Conservation (phyloP, 2,888 invertebrate species). For the Mayetiola destructor region DNA sequence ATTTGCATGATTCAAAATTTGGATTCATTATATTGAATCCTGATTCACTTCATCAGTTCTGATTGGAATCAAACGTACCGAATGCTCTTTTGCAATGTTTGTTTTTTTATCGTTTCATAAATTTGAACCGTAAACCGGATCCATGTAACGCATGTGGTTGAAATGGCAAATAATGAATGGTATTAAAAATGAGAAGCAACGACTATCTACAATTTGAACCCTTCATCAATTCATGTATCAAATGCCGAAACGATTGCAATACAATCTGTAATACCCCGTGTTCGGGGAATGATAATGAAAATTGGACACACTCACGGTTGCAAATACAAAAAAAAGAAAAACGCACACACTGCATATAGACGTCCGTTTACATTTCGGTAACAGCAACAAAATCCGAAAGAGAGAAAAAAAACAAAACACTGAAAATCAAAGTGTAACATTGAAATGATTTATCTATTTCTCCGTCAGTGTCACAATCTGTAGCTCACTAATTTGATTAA, state of each 20-base stretch:
- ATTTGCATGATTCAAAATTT: no score
- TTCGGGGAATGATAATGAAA: slow-evolving; percentile 7
- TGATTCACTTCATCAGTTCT: no score
- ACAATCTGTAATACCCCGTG: not conserved
- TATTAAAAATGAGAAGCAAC: not conserved
- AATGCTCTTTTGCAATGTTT: no score
- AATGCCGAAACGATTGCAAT: not conserved
- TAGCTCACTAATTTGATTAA: slow-evolving; percentile 13
- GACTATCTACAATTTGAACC: not conserved
- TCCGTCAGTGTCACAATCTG: slow-evolving; percentile 11
- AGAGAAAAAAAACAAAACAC: not conserved
- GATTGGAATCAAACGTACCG: no score
- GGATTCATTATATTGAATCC: no score
- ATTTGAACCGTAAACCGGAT: no score
- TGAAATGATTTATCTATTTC: slow-evolving; percentile 11
- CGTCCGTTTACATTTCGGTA: not conserved
- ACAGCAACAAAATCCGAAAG: not conserved
- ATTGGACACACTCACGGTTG: no score
- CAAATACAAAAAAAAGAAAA: not conserved
- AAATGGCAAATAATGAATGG: no score
- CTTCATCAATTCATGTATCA: not conserved
- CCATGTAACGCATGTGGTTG: no score
- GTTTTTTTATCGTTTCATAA: no score
- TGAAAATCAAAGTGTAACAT: not conserved
- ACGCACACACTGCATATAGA: not conserved